Evolutionary conservation across 2,797 vertebrate species (phyloP), one percentile per base, ranked within the genome.

Genomic region (Dipus sagitta): DNA sequence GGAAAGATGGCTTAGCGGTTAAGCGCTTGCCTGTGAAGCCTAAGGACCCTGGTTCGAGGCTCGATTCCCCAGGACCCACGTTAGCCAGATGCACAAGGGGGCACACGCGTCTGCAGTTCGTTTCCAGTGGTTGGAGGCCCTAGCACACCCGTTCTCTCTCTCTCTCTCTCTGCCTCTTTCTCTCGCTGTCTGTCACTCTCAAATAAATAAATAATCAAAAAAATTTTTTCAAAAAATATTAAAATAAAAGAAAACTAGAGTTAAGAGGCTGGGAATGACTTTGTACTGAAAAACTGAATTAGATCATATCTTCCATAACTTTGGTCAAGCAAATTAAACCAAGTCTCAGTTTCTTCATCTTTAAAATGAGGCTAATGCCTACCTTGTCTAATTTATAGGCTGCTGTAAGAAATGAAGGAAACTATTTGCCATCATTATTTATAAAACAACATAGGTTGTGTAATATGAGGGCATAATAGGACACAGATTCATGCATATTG

Each of bases 331-430:
- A 72, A 65, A 91, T 90, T 80, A 82, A 28, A 21, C 64, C 11
- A 0, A 32, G 6, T 60, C 62, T 90, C 30, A 32, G 54, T 90
- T 91, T 93, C 68, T 32, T 88, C 54, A 38, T 92, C 83, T 92
- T 93, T 92, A 93, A 89, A 94, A 86, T 88, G 85, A 30, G 52
- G 24, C 65, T 42, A 38, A 86, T n/a, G 62, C 34, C 30, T 85
- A 47, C n/a, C 28, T 72, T 83, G 77, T 74, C 81, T 95, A 81
- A 67, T 92, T 93, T 70, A 68, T 38, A 85, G 34, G 23, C 34
- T 94, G 24, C 58, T 82, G 15, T 82, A 83, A 68, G 65, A 72
- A 34, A 21, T 79, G 26, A 78, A 91, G 91, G 47, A 87, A 85
- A 70, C 42, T 38, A 20, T 74, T 94, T 86, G 80, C 76, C 4